Evolutionary conservation across 2,797 vertebrate genomes (phyloP).

Genomic region (Sphenopsis melanotis): DNA sequence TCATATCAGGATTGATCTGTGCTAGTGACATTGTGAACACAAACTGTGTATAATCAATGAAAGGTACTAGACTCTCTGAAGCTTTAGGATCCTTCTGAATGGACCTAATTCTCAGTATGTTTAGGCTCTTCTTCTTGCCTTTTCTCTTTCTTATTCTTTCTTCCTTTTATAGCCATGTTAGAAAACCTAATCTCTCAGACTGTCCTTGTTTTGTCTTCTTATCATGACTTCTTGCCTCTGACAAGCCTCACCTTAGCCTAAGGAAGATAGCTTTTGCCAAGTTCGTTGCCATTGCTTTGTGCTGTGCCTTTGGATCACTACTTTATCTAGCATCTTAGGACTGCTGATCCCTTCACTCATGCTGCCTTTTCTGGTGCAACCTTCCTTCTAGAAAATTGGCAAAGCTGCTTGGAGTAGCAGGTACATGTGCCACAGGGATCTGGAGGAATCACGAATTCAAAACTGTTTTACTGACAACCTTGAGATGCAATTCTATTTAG

Average conservation of each 20-base stretch:
- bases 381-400: not conserved
- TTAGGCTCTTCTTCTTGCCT: not conserved
- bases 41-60: not conserved
- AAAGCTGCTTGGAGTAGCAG: not conserved
- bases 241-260: not conserved
- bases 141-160: not conserved
- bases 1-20: not conserved
- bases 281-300: not conserved
- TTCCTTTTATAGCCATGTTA: not conserved
- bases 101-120: not conserved
- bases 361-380: not conserved
- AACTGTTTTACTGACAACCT: not conserved
- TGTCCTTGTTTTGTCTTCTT: not conserved
- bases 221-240: not conserved
- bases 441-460: not conserved
- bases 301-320: not conserved
- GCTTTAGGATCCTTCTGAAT: not conserved
- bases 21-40: not conserved
- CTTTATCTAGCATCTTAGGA: not conserved
- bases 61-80: not conserved
- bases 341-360: not conserved
- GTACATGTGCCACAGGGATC: not conserved
- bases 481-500: not conserved
- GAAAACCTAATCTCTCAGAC: not conserved
- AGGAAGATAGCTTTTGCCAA: not conserved